Conservation (phyloP, 2,888 invertebrate genomes). For the Tinea semifulvella region DNA sequence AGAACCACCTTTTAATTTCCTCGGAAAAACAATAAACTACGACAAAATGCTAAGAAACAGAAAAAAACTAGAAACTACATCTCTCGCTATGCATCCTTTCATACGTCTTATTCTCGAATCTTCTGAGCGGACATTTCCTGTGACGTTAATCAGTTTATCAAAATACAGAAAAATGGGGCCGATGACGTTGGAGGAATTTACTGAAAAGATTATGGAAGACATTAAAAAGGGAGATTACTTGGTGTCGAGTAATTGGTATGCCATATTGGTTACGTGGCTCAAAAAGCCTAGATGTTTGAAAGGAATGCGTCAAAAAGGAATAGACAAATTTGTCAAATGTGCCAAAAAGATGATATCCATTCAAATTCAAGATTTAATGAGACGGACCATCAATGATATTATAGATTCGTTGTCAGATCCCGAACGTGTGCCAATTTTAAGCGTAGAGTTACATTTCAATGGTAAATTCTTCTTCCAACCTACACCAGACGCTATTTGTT, state of each 20-base stretch:
- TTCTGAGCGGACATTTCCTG: constrained; percentile 60
- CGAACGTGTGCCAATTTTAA: constrained; percentile 68
- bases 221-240: constrained; percentile 50
- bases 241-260: constrained; percentile 55
- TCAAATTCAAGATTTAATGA: constrained; percentile 73
- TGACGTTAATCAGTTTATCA: constrained; percentile 59
- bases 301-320: constrained; percentile 42
- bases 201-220: constrained; percentile 39
- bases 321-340: constrained; percentile 47
- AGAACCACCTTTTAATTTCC: constrained; percentile 66
- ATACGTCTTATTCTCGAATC: constrained; percentile 67
- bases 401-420: constrained; percentile 62
- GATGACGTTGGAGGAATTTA: constrained; percentile 41
- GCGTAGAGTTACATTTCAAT: constrained; percentile 64
- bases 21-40: constrained; percentile 71
- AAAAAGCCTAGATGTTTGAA: constrained; percentile 55
- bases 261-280: constrained; percentile 50
- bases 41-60: constrained; percentile 64
- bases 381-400: constrained; percentile 71
- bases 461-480: constrained; percentile 68
- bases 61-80: constrained; percentile 60
- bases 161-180: constrained; percentile 52
- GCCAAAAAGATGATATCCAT: constrained; percentile 57
- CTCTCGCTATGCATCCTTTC: constrained; percentile 70
- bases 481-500: constrained; percentile 61